Conservation (phyloP, 64 coral and sea anemone species). For the Montipora capricornis region DNA sequence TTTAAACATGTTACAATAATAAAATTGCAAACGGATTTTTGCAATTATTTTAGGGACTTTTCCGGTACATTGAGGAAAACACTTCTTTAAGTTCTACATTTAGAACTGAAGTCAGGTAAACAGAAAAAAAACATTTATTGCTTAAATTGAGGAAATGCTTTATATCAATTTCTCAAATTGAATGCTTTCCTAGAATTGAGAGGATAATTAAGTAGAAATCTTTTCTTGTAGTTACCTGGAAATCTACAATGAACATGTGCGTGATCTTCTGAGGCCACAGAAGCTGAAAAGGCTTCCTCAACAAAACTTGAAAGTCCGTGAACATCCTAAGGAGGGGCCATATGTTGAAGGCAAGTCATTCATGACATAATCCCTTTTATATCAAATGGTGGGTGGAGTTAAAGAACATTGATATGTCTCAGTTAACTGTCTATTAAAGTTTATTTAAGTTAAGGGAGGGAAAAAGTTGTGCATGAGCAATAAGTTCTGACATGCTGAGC, state of each 20-base stretch:
- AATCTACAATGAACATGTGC: conserved; percentile 97
- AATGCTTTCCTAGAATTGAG: not conserved
- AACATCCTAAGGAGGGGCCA: conserved; percentile 95
- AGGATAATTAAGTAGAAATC: not conserved
- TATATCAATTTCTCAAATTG: not conserved
- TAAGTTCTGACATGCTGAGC: too few species aligned
- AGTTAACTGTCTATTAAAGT: too few species aligned
- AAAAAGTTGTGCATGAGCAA: too few species aligned
- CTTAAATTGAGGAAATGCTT: too few species aligned
- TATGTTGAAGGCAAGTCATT: conserved; percentile 86
- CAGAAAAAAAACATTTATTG: not conserved
- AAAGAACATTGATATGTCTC: too few species aligned
- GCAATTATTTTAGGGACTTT: conserved; percentile 71
- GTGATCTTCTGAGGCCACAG: conserved; percentile 83
- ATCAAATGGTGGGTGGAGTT: not conserved
- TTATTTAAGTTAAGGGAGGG: too few species aligned
- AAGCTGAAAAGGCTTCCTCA: conserved; percentile 82
- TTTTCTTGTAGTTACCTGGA: conserved; percentile 75
- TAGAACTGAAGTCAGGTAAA: conserved; percentile 96
- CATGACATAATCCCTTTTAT: not conserved
- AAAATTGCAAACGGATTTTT: too few species aligned
- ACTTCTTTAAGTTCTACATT: conserved; percentile 83
- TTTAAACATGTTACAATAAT: too few species aligned
- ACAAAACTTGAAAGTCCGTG: conserved; percentile 93
- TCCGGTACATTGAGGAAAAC: conserved; percentile 86